Evolutionary conservation across 1,140 invertebrate genomes (phyloP), one percentile per base, ranked within the genome.

Genomic region (Macrocentrus cingulum): DNA sequence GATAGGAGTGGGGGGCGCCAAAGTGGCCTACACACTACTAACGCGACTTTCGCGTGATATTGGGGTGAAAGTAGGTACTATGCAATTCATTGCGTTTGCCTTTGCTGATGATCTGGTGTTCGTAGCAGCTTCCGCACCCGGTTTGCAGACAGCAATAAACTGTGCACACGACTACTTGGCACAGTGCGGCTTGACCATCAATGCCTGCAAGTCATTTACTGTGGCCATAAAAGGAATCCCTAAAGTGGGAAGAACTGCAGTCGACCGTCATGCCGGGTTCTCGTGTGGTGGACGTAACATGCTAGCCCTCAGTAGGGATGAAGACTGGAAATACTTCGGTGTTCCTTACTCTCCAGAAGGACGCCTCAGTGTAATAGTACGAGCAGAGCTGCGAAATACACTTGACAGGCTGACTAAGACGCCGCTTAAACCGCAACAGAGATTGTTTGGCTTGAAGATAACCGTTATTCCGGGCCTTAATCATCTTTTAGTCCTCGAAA

Each of bases 91-190:
- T 5, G 64, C 67, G 0, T 50, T 77, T 13, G 77, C 72, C 1
- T 81, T 72, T 44, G 76, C 79, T 1, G 77, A 80, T 41, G 79
- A 81, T 54, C 37, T 81, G 1, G 50, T 75, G 9, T 63, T 78
- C 0, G 37, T 80, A 8, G 61, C 71, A 2, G 61, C 66, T 0
- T 74, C 70, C 1, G 48, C 45, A 36, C 32, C 39, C 1, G 72
- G 71, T 5, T 49, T 70, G 7, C 68, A 65, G 18, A 3, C 2
- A 1, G 22, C 22, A 0, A 4, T 68, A 0, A 29, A 62, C n/a
- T 50, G 1, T 29, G 15, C 51, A 0, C n/a, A 49, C 0, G 42
- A 66, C 0, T 57, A 59, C 3, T 62, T 69, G 0, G 20, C 25
- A 5, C 7, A 20, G 20, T 62, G 71, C 54, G 78, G 71, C 2